phyloP scores from a whole-genome alignment of 2,113 vertebrate species.

The Aphelocoma coerulescens region DNA sequence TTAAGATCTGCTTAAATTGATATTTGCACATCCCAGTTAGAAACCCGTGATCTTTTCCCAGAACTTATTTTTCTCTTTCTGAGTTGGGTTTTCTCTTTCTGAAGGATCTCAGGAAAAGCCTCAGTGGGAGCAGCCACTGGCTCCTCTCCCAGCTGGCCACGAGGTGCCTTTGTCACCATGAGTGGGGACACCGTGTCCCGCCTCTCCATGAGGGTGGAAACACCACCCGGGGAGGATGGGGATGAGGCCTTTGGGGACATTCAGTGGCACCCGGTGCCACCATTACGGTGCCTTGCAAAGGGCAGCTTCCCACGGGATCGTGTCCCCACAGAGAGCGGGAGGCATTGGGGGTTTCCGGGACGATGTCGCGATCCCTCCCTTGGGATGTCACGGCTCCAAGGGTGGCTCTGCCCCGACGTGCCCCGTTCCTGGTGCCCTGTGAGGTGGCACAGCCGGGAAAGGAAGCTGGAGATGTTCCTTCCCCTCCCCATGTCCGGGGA shows the following conservation, averaged over 20 bases:
- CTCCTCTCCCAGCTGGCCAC: neutral
- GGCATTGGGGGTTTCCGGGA: rapidly evolving
- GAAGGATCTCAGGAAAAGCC: neutral
- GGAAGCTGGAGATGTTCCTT: neutral
- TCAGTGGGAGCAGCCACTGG: neutral
- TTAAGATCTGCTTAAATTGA: neutral
- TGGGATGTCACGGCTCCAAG: rapidly evolving
- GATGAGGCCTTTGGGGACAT: neutral
- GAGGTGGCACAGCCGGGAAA: neutral
- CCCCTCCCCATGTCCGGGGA: neutral
- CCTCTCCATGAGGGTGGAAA: rapidly evolving
- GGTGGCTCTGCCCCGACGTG: rapidly evolving
- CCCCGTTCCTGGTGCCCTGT: rapidly evolving
- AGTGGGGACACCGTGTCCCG: neutral
- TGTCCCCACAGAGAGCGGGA: rapidly evolving
- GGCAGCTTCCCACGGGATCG: rapidly evolving
- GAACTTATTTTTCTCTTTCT: neutral
- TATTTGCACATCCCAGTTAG: conserved; percentile 26
- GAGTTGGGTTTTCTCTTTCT: neutral
- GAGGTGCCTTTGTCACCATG: neutral
- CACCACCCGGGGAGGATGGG: neutral
- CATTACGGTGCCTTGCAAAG: rapidly evolving
- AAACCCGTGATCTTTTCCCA: neutral
- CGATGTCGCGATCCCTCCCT: rapidly evolving
- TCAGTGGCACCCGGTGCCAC: rapidly evolving